These are phyloP conservation scores for Istiophorus platypterus DNA, from an alignment of 2,113 vertebrate species.

Conservation along the genomic window DNA sequence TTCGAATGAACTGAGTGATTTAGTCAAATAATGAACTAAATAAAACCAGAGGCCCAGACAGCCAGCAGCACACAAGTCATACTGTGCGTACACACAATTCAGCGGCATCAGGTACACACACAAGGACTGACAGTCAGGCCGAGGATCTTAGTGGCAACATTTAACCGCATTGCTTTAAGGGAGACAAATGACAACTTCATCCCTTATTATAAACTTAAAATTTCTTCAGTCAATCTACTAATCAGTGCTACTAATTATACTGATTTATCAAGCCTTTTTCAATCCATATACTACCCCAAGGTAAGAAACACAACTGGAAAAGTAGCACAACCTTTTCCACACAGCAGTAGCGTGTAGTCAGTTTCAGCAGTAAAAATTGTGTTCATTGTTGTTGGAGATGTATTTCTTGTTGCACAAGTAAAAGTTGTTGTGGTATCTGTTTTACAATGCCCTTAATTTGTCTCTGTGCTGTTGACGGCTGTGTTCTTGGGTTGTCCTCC, in stretches of 20 bases:
- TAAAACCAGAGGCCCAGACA: not conserved
- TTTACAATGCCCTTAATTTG: not conserved
- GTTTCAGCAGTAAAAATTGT: not conserved
- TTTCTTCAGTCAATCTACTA: not conserved
- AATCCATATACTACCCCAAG: not conserved
- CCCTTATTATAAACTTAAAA: not conserved
- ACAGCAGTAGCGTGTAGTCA: not conserved
- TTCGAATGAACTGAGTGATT: not conserved
- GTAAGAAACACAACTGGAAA: not conserved
- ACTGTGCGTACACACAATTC: not conserved
- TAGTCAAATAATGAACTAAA: not conserved
- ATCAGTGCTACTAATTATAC: not conserved
- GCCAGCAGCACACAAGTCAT: not conserved
- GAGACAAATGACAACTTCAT: not conserved
- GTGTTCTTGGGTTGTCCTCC: no score
- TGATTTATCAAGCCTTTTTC: not conserved
- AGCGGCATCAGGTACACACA: not conserved
- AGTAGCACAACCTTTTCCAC: not conserved
- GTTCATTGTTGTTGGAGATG: not conserved
- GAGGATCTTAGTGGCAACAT: not conserved
- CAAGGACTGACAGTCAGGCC: not conserved
- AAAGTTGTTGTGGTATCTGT: not conserved
- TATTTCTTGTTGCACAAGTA: constrained; percentile 16
- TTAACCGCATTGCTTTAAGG: not conserved
- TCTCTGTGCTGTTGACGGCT: no score